A percentile compares a stretch with the other conserved stretches of the same genome.
Conservation (phyloP, 2,888 invertebrate genomes). For the Strigamia maritima region DNA sequence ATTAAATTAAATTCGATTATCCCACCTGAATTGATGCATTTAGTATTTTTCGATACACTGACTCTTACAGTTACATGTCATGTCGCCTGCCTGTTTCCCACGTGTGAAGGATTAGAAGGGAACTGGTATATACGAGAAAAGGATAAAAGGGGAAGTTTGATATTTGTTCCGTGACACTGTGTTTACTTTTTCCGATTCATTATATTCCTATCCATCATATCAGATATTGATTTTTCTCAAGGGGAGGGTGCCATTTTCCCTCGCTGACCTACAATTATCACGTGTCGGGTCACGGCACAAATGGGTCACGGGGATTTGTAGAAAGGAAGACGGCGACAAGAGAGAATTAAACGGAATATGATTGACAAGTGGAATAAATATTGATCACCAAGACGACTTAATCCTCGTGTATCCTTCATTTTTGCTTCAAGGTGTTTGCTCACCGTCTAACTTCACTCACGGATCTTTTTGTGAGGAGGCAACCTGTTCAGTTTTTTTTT, state of each 20-base stretch:
- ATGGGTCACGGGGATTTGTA: conserved; percentile 25
- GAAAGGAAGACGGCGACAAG: conserved; percentile 7
- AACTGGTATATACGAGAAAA: background rate
- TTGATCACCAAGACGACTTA: conserved; percentile 17
- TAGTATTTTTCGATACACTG: background rate
- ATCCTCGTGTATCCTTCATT: conserved; percentile 3
- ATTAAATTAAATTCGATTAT: too few relatives aligned
- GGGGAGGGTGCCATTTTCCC: conserved; percentile 21
- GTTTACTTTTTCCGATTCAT: conserved; percentile 25
- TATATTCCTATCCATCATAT: conserved; percentile 34
- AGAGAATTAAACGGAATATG: background rate
- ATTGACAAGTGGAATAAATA: conserved; percentile 19
- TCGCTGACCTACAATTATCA: conserved; percentile 28
- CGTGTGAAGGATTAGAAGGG: conserved; percentile 25
- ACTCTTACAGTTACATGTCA: background rate
- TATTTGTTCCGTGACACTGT: conserved; percentile 25
- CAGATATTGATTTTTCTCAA: conserved; percentile 29
- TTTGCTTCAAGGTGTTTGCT: background rate
- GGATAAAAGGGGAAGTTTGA: background rate
- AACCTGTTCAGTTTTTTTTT: background rate
- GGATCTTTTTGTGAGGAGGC: background rate
- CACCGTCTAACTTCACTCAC: background rate
- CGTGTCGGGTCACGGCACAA: conserved; percentile 28
- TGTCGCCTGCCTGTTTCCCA: too few relatives aligned
- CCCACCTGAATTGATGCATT: too few relatives aligned